Conservation (phyloP, 2,797 vertebrate species). For the Oreochromis mossambicus region DNA sequence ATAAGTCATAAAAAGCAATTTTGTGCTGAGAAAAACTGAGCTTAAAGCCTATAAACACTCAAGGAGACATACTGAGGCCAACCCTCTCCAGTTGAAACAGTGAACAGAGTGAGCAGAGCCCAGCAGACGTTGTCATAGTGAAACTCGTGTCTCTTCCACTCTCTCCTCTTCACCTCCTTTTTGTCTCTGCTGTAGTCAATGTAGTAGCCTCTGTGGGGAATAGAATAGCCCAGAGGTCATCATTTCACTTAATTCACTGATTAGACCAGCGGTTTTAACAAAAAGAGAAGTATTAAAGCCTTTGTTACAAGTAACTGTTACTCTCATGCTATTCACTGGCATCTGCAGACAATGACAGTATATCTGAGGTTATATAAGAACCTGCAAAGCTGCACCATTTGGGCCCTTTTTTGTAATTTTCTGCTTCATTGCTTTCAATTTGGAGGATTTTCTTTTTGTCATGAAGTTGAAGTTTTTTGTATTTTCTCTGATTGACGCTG, state of each 20-base stretch:
- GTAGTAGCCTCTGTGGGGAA: constrained; percentile 87
- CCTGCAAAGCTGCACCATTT: not conserved
- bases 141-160: constrained; percentile 96
- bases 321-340: not conserved
- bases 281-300: not conserved
- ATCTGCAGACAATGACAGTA: not conserved
- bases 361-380: not conserved
- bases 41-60: not conserved
- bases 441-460: not conserved
- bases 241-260: constrained; percentile 10
- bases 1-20: not conserved
- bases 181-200: constrained; percentile 94
- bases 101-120: constrained; percentile 95
- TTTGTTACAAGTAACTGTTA: not conserved
- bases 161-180: constrained; percentile 93
- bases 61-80: constrained; percentile 91
- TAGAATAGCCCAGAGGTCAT: constrained; percentile 13
- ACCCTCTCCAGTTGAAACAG: constrained; percentile 95
- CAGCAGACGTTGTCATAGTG: constrained; percentile 98
- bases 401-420: not conserved
- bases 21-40: not conserved
- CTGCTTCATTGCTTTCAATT: not conserved
- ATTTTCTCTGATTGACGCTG: not conserved
- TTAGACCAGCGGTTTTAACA: constrained; percentile 8
- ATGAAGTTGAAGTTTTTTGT: not conserved